These are phyloP conservation scores for Vireo altiloquus DNA, from an alignment of 2,113 vertebrate genomes.

Conservation along the genomic window DNA sequence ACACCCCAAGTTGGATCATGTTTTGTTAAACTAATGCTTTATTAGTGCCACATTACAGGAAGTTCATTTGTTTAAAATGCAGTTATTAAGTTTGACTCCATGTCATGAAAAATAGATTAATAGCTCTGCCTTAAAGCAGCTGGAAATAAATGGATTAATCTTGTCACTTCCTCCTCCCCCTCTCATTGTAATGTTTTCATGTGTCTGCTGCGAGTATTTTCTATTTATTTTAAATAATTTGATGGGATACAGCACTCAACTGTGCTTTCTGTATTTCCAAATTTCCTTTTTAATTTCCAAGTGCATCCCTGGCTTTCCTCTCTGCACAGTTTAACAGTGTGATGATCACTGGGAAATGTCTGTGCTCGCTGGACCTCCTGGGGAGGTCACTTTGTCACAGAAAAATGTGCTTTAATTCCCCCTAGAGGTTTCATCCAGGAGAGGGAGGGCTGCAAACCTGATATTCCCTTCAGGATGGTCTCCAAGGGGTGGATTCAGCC, in stretches of 20 bases:
- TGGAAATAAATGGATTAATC: neutral
- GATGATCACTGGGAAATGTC: neutral
- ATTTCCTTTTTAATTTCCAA: neutral
- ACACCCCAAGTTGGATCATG: neutral
- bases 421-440: neutral
- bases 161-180: neutral
- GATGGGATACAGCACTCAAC: rapidly evolving
- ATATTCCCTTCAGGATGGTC: neutral
- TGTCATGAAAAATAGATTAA: conserved; percentile 4
- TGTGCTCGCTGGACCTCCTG: rapidly evolving
- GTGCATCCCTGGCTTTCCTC: neutral
- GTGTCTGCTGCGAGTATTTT: neutral
- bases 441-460: rapidly evolving
- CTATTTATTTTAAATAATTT: neutral
- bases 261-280: neutral
- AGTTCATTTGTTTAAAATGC: neutral
- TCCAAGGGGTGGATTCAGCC: neutral
- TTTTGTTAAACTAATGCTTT: neutral
- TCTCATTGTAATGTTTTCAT: neutral
- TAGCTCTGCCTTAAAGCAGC: neutral
- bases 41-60: neutral
- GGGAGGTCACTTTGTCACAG: neutral
- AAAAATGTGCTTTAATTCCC: neutral
- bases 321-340: neutral
- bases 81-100: neutral